These are phyloP conservation scores for Busseola fusca DNA, from an alignment of 2,888 invertebrate genomes.

Conservation along the genomic window DNA sequence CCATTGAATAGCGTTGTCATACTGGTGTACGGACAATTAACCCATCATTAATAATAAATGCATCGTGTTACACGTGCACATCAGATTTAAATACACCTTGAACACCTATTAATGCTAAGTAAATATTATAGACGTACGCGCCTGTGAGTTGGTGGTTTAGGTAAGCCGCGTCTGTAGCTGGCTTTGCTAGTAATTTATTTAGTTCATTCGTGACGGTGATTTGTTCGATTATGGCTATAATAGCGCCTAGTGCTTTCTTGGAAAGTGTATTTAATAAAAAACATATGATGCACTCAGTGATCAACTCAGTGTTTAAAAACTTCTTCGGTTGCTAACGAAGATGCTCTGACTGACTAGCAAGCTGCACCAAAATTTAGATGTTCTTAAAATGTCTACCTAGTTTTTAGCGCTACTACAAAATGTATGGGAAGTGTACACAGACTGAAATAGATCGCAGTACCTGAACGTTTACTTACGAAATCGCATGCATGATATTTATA, in stretches of 20 bases:
- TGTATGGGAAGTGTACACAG: slow-evolving; percentile 30
- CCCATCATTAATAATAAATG: slow-evolving; percentile 59
- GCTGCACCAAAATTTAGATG: too few relatives aligned
- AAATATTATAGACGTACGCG: slow-evolving; percentile 34
- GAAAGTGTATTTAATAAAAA: neutral
- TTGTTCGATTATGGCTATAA: neutral
- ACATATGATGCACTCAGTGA: neutral
- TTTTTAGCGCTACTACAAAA: slow-evolving; percentile 15
- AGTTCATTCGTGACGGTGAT: neutral
- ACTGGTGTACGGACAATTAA: slow-evolving; percentile 52
- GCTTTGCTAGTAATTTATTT: slow-evolving; percentile 9
- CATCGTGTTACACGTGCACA: slow-evolving; percentile 60
- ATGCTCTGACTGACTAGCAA: neutral
- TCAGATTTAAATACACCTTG: slow-evolving; percentile 55
- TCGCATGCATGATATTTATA: slow-evolving; percentile 57
- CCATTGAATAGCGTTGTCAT: slow-evolving; percentile 42
- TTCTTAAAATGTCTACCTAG: slow-evolving; percentile 2
- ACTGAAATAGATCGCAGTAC: slow-evolving; percentile 46
- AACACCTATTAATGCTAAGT: slow-evolving; percentile 47
- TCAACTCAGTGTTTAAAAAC: neutral
- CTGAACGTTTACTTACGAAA: slow-evolving; percentile 49
- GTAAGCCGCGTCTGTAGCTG: slow-evolving; percentile 18
- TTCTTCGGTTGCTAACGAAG: neutral
- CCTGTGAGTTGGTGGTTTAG: slow-evolving; percentile 33
- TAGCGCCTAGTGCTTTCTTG: neutral